Conservation (phyloP, 2,888 invertebrate species). For the Harmothoe impar region DNA sequence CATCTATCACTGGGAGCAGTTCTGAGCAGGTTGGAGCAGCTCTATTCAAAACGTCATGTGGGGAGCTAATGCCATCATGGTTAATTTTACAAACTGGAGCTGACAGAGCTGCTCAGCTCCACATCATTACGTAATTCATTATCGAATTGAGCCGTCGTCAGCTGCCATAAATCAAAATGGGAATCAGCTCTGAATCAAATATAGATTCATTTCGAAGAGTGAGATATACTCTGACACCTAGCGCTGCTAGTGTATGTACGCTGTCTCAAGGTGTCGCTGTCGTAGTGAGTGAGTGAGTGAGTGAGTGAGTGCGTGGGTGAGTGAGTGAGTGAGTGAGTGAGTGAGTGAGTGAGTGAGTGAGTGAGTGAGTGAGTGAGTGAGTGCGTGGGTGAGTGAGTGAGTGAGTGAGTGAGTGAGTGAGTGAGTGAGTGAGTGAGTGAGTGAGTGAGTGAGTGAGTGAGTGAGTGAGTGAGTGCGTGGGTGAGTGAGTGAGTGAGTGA, state of each 20-base stretch:
- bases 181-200: conserved; percentile 11
- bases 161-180: conserved; percentile 17
- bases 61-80: conserved; percentile 27
- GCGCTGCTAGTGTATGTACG: too few species aligned
- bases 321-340: too few species aligned
- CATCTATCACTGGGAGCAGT: conserved; percentile 9
- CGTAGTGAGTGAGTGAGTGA: too few species aligned
- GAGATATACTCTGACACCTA: not conserved
- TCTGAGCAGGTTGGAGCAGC: not conserved
- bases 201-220: not conserved
- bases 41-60: conserved; percentile 28
- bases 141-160: not conserved
- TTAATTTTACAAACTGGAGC: conserved; percentile 20
- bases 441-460: not conserved
- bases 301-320: too few species aligned
- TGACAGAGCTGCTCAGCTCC: not conserved
- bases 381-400: not conserved
- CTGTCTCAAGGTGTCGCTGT: too few species aligned
- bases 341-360: not conserved
- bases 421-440: not conserved
- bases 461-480: not conserved
- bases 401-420: not conserved
- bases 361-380: not conserved
- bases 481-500: too few species aligned
- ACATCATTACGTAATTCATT: conserved; percentile 58